Percentiles rank a stretch among this genome's conserved stretches.
Evolutionary conservation across 1,140 invertebrate genomes (phyloP).

Genomic region (Stegodyphus mimosarum): DNA sequence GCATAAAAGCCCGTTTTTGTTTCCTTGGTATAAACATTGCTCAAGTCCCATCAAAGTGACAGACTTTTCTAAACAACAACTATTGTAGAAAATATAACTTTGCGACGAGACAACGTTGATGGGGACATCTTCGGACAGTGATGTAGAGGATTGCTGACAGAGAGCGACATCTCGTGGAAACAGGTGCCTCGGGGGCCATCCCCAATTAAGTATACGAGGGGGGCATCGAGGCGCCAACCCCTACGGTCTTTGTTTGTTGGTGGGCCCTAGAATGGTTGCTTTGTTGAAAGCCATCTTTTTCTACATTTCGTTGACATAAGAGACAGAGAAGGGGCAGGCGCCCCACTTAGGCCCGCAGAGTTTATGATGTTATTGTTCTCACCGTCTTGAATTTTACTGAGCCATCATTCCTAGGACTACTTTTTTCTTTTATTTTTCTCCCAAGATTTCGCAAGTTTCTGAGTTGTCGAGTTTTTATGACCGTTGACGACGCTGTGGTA

Average conservation of each 20-base stretch:
- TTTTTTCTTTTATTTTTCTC: slow-evolving; percentile 2
- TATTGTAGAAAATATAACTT: slow-evolving; percentile 1
- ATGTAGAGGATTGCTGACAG: slow-evolving; percentile 47
- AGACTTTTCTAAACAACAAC: no score
- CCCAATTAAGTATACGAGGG: slow-evolving; percentile 29
- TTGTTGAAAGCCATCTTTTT: background rate
- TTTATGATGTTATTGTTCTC: slow-evolving; percentile 60
- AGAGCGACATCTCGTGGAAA: slow-evolving; percentile 13
- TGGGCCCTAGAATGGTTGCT: slow-evolving; percentile 1
- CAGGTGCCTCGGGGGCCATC: slow-evolving; percentile 13
- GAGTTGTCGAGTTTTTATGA: slow-evolving; percentile 40
- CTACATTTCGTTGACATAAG: slow-evolving; percentile 6
- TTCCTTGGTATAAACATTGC: no score
- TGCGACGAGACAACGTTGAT: slow-evolving; percentile 2
- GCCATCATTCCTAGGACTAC: slow-evolving; percentile 9
- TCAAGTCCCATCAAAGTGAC: no score
- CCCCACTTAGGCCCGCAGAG: slow-evolving; percentile 1
- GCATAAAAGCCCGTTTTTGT: no score
- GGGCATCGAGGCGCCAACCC: slow-evolving; percentile 9
- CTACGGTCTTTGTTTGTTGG: slow-evolving; percentile 42
- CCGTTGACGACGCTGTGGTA: slow-evolving; percentile 18
- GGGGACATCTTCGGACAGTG: slow-evolving; percentile 44
- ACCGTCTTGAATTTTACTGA: slow-evolving; percentile 7
- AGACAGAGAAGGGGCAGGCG: background rate
- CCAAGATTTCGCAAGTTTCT: background rate